Evolutionary conservation across 1,140 invertebrate genomes (phyloP), one percentile per base, ranked within the genome.

Genomic region (Listronotus bonariensis): DNA sequence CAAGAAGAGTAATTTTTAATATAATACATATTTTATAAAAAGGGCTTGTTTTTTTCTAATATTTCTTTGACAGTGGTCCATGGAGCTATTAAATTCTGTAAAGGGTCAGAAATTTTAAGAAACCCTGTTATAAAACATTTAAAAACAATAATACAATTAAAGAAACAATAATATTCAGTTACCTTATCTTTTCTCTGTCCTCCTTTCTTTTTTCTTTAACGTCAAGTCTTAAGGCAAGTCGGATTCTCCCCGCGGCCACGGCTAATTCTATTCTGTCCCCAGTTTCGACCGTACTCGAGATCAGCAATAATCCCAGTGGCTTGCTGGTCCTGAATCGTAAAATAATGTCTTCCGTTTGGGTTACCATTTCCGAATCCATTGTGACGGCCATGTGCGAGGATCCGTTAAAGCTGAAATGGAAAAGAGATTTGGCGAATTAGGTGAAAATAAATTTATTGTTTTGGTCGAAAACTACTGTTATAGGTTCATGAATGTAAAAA

Each of bases 281-380:
- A 0, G 88, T 89, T 70, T 88, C 86, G 43, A 92, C 88, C 0
- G 90, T 87, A 41, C 88, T 88, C 6, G 90, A 92, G 34, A 90
- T 81, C 60, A 94, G 78, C 26, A 94, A 79, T 14, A 93, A 78
- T 9, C 92, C 87, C 56, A 84, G 81, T 0, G 91, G 88, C 71
- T 88, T 85, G 10, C 84, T 88, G 4, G 95, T 98, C 68, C 89
- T 87, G 79, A 98, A 97, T 34, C 95, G 83, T 15, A 99, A 80
- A 20, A 90, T 84, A 34, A 98, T 83, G 76, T 97, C 93, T 79
- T 98, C 96, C 0, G 93, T 94, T 79, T 98, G 93, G 0, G 92
- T 96, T 58, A 86, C 84, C 55, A 89, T 89, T 58, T 93, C 90
- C 26, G 91, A 85, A 1, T 90, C 88, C 78, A 96, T 82, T 10